Evolutionary conservation across 1,140 invertebrate genomes (phyloP).

Genomic region (Scaptomyza graminum): DNA sequence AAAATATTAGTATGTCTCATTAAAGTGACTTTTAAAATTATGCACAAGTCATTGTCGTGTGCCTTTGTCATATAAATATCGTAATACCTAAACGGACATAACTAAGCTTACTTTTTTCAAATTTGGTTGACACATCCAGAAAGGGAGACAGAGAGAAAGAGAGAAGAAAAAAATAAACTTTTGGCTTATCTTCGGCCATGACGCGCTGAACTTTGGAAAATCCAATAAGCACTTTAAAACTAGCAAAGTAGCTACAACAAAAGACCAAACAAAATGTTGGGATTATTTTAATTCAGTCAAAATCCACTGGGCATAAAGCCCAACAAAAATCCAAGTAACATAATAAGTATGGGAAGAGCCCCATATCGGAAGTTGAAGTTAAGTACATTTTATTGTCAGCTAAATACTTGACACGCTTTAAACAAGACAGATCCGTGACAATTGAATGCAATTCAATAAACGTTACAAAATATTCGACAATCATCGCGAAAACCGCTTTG

Average conservation of each 20-base stretch:
- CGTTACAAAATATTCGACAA: conserved; percentile 11
- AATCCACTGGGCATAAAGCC: conserved; percentile 12
- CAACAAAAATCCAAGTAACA: conserved; percentile 20
- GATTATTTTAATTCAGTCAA: conserved; percentile 55
- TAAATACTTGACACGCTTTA: not conserved
- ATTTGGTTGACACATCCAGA: conserved; percentile 26
- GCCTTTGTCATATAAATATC: not conserved
- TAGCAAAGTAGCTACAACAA: conserved; percentile 19
- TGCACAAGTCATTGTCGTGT: not conserved
- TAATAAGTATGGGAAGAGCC: too few relatives aligned
- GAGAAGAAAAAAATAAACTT: not conserved
- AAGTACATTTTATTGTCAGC: not conserved
- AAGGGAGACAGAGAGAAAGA: conserved; percentile 9
- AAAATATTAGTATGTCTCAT: not conserved
- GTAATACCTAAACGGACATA: not conserved
- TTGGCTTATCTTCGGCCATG: conserved; percentile 6
- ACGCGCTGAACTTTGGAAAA: conserved; percentile 46
- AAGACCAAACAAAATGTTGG: conserved; percentile 5
- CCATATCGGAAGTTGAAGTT: not conserved
- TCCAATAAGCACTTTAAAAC: conserved; percentile 67
- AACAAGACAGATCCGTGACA: conserved; percentile 7
- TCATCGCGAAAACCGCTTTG: conserved; percentile 1
- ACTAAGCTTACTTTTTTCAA: not conserved
- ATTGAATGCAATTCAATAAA: conserved; percentile 48
- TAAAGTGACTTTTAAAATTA: conserved; percentile 1